phyloP scores from a whole-genome alignment of 1,140 invertebrate species.

The Atta texana region DNA sequence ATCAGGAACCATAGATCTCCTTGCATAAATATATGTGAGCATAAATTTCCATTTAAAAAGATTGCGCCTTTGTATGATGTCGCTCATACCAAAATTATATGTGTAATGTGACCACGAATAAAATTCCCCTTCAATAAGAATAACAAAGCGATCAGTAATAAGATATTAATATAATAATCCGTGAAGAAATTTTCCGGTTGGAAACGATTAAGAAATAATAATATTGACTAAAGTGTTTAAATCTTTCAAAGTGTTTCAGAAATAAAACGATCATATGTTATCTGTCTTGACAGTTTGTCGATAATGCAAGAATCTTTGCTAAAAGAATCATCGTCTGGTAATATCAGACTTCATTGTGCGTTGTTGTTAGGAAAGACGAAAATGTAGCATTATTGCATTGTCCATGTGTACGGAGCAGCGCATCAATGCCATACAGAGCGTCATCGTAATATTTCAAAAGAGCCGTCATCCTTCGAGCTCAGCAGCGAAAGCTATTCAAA shows the following conservation, averaged over 20 bases:
- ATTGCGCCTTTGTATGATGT: constrained; percentile 15
- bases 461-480: constrained; percentile 69
- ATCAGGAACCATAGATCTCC: neutral
- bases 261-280: constrained; percentile 13
- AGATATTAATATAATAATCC: constrained; percentile 17
- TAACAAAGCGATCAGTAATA: neutral
- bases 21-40: neutral
- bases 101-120: neutral
- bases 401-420: constrained; percentile 28
- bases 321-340: neutral
- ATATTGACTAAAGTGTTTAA: constrained; percentile 10
- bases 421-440: constrained; percentile 62
- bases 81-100: neutral
- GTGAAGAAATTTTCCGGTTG: neutral
- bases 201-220: neutral
- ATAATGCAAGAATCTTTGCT: constrained; percentile 10
- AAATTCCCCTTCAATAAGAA: neutral
- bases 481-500: constrained; percentile 69
- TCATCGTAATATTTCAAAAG: constrained; percentile 74
- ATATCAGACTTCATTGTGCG: constrained; percentile 17
- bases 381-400: constrained; percentile 28
- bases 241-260: constrained; percentile 17
- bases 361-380: constrained; percentile 35
- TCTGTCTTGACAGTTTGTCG: constrained; percentile 29
- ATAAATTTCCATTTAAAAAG: constrained; percentile 7